phyloP scores from a whole-genome alignment of 1,140 invertebrate species.

The Tribolium castaneum region DNA sequence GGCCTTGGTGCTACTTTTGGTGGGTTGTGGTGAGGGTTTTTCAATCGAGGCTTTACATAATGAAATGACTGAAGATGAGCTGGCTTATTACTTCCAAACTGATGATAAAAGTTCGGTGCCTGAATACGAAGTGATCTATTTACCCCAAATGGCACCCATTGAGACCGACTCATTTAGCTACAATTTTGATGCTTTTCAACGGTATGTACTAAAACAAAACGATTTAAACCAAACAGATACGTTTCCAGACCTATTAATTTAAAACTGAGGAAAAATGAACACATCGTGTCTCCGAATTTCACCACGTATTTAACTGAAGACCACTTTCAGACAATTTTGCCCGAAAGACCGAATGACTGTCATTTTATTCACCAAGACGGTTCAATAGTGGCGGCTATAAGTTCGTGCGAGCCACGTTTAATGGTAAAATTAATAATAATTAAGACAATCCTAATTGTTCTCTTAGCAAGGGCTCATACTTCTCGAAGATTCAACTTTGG shows the following conservation, averaged over 20 bases:
- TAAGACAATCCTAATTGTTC: not conserved
- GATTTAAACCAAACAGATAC: not conserved
- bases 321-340: constrained; percentile 54
- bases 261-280: constrained; percentile 65
- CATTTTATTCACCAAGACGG: constrained; percentile 67
- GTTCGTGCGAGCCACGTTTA: constrained; percentile 64
- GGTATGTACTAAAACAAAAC: constrained; percentile 44
- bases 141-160: constrained; percentile 42
- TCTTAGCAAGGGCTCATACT: constrained; percentile 72
- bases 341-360: constrained; percentile 61
- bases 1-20: not conserved
- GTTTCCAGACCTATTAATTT: constrained; percentile 62
- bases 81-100: constrained; percentile 58
- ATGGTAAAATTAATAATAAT: constrained; percentile 62
- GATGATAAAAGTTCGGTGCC: constrained; percentile 46
- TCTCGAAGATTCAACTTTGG: constrained; percentile 72
- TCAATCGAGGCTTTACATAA: constrained; percentile 47
- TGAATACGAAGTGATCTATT: constrained; percentile 58
- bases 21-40: not conserved
- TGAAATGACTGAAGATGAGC: constrained; percentile 53
- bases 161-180: constrained; percentile 50
- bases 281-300: constrained; percentile 64
- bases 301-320: constrained; percentile 64
- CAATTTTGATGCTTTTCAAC: constrained; percentile 56
- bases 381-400: constrained; percentile 66